Evolutionary conservation across 2,113 vertebrate species (phyloP).

Genomic region (Paratilapia polleni): DNA sequence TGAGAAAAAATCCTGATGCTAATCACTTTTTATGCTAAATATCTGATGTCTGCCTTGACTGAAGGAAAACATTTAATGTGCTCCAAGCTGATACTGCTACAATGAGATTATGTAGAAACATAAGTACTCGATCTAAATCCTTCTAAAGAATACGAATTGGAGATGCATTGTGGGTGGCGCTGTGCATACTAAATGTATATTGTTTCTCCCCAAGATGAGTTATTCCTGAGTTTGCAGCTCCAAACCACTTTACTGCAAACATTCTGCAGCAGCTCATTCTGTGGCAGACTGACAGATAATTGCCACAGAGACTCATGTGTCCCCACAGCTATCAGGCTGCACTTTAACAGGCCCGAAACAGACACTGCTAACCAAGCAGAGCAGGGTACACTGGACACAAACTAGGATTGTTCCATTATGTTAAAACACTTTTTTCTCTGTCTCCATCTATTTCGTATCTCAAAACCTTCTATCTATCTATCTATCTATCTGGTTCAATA

Average conservation of each 20-base stretch:
- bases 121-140: slow-evolving; percentile 15
- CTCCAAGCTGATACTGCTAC: neutral
- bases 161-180: neutral
- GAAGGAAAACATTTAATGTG: neutral
- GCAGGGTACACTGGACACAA: slow-evolving; percentile 14
- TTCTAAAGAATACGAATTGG: neutral
- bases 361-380: slow-evolving; percentile 25
- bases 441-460: neutral
- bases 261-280: slow-evolving; percentile 35
- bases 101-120: neutral
- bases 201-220: neutral
- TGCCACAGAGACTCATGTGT: slow-evolving; percentile 50
- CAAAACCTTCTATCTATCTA: neutral
- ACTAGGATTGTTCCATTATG: slow-evolving; percentile 37
- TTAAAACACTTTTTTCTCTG: neutral
- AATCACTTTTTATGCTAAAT: slow-evolving; percentile 24
- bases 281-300: slow-evolving; percentile 56
- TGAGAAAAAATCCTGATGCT: neutral
- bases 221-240: slow-evolving; percentile 15
- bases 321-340: slow-evolving; percentile 60
- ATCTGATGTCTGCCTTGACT: neutral
- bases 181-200: slow-evolving; percentile 22
- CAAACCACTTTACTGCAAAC: neutral
- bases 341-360: slow-evolving; percentile 31
- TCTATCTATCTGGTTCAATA: neutral